phyloP scores from a whole-genome alignment of 2,888 invertebrate species.

The Drosophila leonis region DNA sequence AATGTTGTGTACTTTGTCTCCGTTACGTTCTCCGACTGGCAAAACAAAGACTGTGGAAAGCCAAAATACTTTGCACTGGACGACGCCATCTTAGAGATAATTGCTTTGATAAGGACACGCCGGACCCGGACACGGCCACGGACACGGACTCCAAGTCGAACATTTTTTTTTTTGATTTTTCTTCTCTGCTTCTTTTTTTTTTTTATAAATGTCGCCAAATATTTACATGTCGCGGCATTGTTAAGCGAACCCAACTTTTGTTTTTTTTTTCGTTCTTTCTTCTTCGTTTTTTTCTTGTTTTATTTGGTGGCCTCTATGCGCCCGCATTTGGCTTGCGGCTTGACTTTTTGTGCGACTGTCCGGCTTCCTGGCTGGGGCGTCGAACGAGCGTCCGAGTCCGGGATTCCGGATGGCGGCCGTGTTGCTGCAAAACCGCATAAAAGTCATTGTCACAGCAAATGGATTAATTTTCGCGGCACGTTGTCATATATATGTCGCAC shows the following conservation, averaged over 20 bases:
- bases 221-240: constrained; percentile 79
- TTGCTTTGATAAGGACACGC: constrained; percentile 75
- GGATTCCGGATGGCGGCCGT: constrained; percentile 61
- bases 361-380: constrained; percentile 43
- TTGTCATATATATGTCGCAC: constrained; percentile 63
- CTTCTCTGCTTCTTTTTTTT: constrained; percentile 44
- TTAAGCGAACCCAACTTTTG: constrained; percentile 38
- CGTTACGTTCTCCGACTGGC: constrained; percentile 62
- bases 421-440: constrained; percentile 79
- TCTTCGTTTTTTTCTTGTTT: constrained; percentile 12
- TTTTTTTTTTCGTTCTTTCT: constrained; percentile 11
- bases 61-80: constrained; percentile 27
- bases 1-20: constrained; percentile 76
- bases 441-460: constrained; percentile 81
- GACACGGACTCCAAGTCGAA: constrained; percentile 15
- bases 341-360: constrained; percentile 72
- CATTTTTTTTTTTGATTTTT: constrained; percentile 12
- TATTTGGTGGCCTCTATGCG: constrained; percentile 25
- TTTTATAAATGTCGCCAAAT: constrained; percentile 78
- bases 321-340: constrained; percentile 74
- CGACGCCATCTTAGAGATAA: constrained; percentile 73
- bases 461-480: constrained; percentile 80
- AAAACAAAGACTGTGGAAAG: constrained; percentile 63
- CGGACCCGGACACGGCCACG: constrained; percentile 8
- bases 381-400: constrained; percentile 49